Conservation (phyloP, 2,888 invertebrate species). For the Sialis lutaria region DNA sequence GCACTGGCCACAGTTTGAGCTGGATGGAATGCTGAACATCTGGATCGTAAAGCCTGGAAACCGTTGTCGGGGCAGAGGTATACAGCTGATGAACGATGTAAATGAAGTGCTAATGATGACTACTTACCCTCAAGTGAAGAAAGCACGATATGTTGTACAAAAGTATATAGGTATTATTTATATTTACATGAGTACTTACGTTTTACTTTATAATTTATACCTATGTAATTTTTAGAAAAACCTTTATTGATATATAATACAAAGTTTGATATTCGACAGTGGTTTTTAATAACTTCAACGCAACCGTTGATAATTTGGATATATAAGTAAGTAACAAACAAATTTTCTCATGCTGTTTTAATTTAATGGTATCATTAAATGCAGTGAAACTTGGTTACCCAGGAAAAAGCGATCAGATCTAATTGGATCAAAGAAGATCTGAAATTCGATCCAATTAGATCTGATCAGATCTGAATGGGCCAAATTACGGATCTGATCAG, state of each 20-base stretch:
- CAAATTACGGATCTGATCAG: too few relatives aligned
- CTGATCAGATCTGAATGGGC: too few relatives aligned
- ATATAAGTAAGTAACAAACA: slow-evolving; percentile 46
- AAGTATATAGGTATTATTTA: slow-evolving; percentile 72
- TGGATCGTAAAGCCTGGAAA: slow-evolving; percentile 95
- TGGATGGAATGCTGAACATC: slow-evolving; percentile 74
- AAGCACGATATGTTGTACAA: slow-evolving; percentile 78
- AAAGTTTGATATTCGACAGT: slow-evolving; percentile 90
- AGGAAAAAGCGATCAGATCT: too few relatives aligned
- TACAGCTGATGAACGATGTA: slow-evolving; percentile 68
- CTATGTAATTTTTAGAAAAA: slow-evolving; percentile 43
- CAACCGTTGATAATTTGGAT: slow-evolving; percentile 86
- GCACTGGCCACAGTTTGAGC: slow-evolving; percentile 66
- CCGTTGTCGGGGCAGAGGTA: slow-evolving; percentile 81
- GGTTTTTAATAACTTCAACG: slow-evolving; percentile 84
- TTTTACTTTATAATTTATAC: neutral
- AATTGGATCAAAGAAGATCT: too few relatives aligned
- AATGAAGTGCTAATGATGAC: slow-evolving; percentile 65
- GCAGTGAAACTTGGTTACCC: too few relatives aligned
- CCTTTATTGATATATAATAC: slow-evolving; percentile 78
- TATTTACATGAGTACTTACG: too few relatives aligned
- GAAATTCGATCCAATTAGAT: too few relatives aligned
- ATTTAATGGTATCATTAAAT: too few relatives aligned
- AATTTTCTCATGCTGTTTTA: too few relatives aligned
- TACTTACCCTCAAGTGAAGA: slow-evolving; percentile 46